These are phyloP conservation scores for Hydrolagus colliei DNA, from an alignment of 2,797 vertebrate species.

Conservation along the genomic window DNA sequence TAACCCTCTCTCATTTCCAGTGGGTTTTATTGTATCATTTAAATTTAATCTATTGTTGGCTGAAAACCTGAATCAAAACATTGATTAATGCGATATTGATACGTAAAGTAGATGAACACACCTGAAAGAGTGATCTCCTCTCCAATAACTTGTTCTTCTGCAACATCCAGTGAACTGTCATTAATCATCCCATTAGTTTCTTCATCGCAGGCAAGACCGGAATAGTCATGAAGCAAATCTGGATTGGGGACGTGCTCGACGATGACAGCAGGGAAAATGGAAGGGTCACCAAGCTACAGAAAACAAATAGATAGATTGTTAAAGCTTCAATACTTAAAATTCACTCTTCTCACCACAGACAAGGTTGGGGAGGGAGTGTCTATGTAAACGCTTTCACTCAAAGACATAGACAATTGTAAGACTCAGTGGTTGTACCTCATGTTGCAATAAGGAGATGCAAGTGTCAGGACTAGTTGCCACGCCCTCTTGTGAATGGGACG, in stretches of 20 bases:
- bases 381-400: no score
- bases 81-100: background rate
- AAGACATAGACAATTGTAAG: background rate
- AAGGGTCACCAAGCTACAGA: constrained; percentile 67
- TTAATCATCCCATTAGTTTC: constrained; percentile 67
- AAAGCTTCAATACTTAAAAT: background rate
- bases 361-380: background rate
- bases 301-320: background rate
- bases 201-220: constrained; percentile 74
- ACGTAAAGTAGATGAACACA: constrained; percentile 42
- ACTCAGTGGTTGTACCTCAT: no score
- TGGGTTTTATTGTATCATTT: background rate
- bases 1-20: background rate
- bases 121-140: constrained; percentile 75
- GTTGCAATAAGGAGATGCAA: background rate
- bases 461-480: background rate
- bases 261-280: constrained; percentile 82
- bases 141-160: constrained; percentile 68
- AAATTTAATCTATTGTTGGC: background rate
- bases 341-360: background rate
- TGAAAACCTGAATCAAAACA: background rate
- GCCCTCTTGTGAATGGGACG: no score
- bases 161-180: constrained; percentile 64
- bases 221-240: constrained; percentile 74
- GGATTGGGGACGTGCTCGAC: constrained; percentile 83